These are phyloP conservation scores for Brachionus koreanus DNA, from an alignment of 1,140 invertebrate genomes.

Conservation along the genomic window DNA sequence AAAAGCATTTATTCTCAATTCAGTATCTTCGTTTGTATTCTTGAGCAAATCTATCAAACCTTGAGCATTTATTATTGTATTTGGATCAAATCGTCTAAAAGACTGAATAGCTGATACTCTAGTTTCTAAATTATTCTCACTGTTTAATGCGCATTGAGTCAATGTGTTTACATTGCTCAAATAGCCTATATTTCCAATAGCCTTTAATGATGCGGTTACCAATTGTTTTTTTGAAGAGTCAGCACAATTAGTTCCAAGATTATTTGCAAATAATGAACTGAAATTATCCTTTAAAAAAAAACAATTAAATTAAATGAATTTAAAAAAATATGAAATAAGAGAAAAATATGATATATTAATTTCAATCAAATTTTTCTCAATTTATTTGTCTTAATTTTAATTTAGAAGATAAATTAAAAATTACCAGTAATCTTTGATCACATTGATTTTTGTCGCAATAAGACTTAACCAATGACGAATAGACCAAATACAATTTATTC, in stretches of 20 bases:
- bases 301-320: too few species aligned
- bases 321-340: neutral
- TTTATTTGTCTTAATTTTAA: too few species aligned
- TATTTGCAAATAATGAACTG: neutral
- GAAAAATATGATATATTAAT: neutral
- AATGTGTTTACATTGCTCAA: neutral
- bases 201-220: conserved; percentile 12
- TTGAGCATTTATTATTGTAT: conserved; percentile 3
- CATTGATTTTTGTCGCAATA: conserved; percentile 12
- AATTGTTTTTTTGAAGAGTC: neutral
- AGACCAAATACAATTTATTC: conserved; percentile 36
- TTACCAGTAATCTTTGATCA: neutral
- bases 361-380: too few species aligned
- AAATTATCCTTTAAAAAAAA: neutral
- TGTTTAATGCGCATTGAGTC: conserved; percentile 13
- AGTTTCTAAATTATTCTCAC: neutral
- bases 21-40: conserved; percentile 32
- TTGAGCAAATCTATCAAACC: conserved; percentile 11
- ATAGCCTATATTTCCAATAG: conserved; percentile 40
- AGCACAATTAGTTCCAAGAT: conserved; percentile 23
- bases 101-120: conserved; percentile 30
- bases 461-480: conserved; percentile 17
- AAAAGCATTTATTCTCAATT: conserved; percentile 43
- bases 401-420: too few species aligned
- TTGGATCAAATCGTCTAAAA: conserved; percentile 7